Base-by-base conservation (phyloP, 2,797 vertebrate species). In the Sebastes itinus region DNA sequence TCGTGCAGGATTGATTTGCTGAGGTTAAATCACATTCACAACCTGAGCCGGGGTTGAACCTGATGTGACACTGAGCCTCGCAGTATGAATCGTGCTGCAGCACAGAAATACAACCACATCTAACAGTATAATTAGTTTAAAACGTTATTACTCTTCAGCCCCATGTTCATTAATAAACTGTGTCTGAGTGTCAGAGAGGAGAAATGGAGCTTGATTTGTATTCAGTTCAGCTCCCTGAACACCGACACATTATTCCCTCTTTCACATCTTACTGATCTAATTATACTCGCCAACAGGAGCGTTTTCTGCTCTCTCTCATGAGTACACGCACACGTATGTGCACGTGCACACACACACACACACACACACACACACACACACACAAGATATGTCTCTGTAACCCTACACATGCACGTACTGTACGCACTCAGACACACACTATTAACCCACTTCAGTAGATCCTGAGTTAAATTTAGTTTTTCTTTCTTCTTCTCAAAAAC, bases 201-300 rank as follows among this genome's bases (percentile, higher is more conserved):
- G 46, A 52, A 61, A 60, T 1, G 16, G 12, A 46, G n/a, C 64
- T 56, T 56, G 18, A 82, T 92, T 86, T 92, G 72, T 89, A 90
- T 93, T 91, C 88, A 73, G 33, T 9, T 52, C 49, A 52, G 42
- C 42, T 42, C 38, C 14, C 38, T 46, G 42, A 46, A 46, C 42
- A 46, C 42, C 16, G 6, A 7, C 18, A 52, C 49, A n/a, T 75
- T 33, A 64, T 87, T 77, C 72, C 58, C 68, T 74, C 66, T 66
- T 81, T 88, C 86, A 90, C 85, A 90, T 89, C 78, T 82, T 72
- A 28, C 61, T 82, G 80, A 82, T 86, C 83, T 84, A 85, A 83
- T 78, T 77, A 86, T 61, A 74, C 72, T 52, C 71, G 52, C 70
- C 49, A 46, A 18, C 42, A 46, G 16, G 42, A 46, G 42, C 42